Evolutionary conservation across 2,888 invertebrate genomes (phyloP).

Genomic region (Limenitis camilla): DNA sequence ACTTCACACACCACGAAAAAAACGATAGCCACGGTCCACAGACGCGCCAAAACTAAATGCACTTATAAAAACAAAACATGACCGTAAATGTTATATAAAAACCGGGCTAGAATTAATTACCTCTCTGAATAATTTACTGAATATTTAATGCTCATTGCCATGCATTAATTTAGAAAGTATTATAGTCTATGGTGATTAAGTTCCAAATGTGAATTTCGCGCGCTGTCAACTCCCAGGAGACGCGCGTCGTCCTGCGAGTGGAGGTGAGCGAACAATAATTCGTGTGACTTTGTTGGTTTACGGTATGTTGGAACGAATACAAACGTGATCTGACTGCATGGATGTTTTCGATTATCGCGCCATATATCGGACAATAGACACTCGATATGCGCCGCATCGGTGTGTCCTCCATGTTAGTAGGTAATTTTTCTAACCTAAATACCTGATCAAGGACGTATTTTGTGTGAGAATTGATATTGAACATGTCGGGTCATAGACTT

Average conservation of each 20-base stretch:
- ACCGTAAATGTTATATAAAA: slow-evolving; percentile 53
- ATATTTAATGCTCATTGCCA: neutral
- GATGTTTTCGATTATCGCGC: slow-evolving; percentile 50
- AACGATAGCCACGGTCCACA: slow-evolving; percentile 40
- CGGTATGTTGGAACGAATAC: slow-evolving; percentile 73
- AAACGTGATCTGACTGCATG: slow-evolving; percentile 59
- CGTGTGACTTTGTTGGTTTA: slow-evolving; percentile 53
- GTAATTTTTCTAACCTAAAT: slow-evolving; percentile 65
- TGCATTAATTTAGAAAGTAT: slow-evolving; percentile 42
- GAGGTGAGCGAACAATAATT: slow-evolving; percentile 53
- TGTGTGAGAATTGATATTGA: slow-evolving; percentile 40
- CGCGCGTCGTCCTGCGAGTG: slow-evolving; percentile 52
- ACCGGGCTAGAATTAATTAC: slow-evolving; percentile 56
- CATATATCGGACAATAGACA: slow-evolving; percentile 58
- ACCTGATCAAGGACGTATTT: slow-evolving; percentile 55
- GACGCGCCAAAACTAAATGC: slow-evolving; percentile 39
- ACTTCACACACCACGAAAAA: slow-evolving; percentile 29
- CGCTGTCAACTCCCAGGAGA: slow-evolving; percentile 16
- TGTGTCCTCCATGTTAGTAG: slow-evolving; percentile 48
- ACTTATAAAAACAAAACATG: slow-evolving; percentile 45
- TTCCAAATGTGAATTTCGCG: slow-evolving; percentile 29
- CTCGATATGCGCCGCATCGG: slow-evolving; percentile 51
- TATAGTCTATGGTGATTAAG: slow-evolving; percentile 28
- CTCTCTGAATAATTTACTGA: slow-evolving; percentile 38
- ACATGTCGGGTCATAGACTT: neutral